Evolutionary conservation across 1,140 invertebrate genomes (phyloP), one percentile per base, ranked within the genome.

Genomic region (Drosophila equinoxialis): DNA sequence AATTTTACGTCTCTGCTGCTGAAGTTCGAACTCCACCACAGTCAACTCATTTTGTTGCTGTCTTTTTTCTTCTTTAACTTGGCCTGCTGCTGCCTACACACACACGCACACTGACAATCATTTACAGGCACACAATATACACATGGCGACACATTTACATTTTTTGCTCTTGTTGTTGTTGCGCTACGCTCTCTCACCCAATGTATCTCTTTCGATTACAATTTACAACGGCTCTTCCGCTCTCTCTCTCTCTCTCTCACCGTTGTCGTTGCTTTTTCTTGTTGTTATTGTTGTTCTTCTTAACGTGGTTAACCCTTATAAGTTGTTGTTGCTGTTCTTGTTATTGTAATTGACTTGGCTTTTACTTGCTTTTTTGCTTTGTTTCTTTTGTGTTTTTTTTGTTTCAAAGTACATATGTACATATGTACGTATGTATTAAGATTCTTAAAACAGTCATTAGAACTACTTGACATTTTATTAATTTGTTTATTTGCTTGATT

Each of bases 71-170:
- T 79, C 74, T 74, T 70, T 70, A 71, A 87, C 77, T 86, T 79
- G 82, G 83, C 81, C 75, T 86, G 81, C 74, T 83, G 72, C 79
- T 83, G 79, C 79, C 76, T 69, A 79, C 74, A 69, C 74, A 59
- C 67, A 68, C 55, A 61, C 37, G 42, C 72, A 71, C 55, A 74
- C 30, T 30, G 6, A 6, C 55, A 42, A 17, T 60, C 70, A 63
- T 55, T 48, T 33, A 57, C 30, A 23, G 10, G 68, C 80, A 83
- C 71, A 80, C 67, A 81, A 79, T 65, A 82, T 85, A 83, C 79
- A 75, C 80, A 83, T 68, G 80, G 64, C 78, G 67, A 79, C 59
- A 79, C 85, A 83, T 82, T 79, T 77, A 87, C 79, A 67, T 70
- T 71, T 70, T 64, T 58, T 61, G 45, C 23, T 51, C 17, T 51